Evolutionary conservation across 2,888 invertebrate genomes (phyloP).

Genomic region (Dorcus hopei): DNA sequence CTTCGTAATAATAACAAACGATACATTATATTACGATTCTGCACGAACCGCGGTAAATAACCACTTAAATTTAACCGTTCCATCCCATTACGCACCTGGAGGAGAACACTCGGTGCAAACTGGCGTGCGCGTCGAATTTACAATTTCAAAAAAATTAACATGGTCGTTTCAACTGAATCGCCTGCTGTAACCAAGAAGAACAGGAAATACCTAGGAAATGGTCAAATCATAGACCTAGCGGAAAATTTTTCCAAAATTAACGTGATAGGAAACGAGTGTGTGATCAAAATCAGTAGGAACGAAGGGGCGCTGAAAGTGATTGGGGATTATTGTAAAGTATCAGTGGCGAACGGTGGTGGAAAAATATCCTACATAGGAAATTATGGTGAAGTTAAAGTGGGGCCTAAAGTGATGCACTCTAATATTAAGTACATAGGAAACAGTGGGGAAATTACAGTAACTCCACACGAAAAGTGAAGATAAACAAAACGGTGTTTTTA

Average conservation of each 20-base stretch:
- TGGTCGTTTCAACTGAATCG: slow-evolving; percentile 9
- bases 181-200: slow-evolving; percentile 6
- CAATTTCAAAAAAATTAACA: neutral
- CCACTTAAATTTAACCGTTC: neutral
- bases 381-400: slow-evolving; percentile 21
- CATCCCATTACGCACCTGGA: too few relatives aligned
- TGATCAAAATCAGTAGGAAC: slow-evolving; percentile 22
- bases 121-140: too few relatives aligned
- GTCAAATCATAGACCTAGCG: slow-evolving; percentile 12
- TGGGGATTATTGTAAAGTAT: slow-evolving; percentile 23
- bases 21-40: neutral
- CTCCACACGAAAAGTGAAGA: neutral
- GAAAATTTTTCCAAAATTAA: slow-evolving; percentile 14
- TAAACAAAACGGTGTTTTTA: too few relatives aligned
- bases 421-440: slow-evolving; percentile 23
- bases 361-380: slow-evolving; percentile 26
- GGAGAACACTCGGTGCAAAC: neutral
- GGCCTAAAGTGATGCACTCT: slow-evolving; percentile 12
- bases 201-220: slow-evolving; percentile 21
- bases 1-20: too few relatives aligned
- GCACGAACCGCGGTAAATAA: slow-evolving; percentile 14
- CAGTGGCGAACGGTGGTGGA: slow-evolving; percentile 21
- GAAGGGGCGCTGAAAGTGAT: slow-evolving; percentile 24
- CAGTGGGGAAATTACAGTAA: slow-evolving; percentile 14
- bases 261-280: slow-evolving; percentile 25